Conservation (phyloP, 2,888 invertebrate species). For the Petrolisthes manimaculis region DNA sequence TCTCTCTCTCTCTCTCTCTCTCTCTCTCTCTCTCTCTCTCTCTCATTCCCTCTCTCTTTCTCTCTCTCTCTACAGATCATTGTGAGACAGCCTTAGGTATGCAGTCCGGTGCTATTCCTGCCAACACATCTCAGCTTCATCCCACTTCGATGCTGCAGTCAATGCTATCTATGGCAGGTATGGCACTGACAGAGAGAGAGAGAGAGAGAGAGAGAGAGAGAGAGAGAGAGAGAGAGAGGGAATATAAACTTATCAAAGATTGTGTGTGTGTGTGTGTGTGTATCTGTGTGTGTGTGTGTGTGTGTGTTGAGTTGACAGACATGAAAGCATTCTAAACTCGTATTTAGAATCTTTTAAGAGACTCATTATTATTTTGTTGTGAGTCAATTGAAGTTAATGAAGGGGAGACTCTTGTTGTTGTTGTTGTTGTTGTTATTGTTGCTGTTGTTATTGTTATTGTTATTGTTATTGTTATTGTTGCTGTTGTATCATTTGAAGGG, state of each 20-base stretch:
- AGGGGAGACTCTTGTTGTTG: no score
- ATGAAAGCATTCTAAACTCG: no score
- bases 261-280: not conserved
- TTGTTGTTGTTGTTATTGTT: no score
- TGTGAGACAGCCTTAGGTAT: not conserved
- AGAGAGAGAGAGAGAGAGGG: not conserved
- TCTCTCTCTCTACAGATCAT: not conserved
- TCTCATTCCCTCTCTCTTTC: not conserved
- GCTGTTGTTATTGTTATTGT: no score
- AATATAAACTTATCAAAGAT: not conserved
- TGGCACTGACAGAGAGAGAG: not conserved
- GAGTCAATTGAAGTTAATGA: no score
- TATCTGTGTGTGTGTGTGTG: no score
- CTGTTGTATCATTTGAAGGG: no score
- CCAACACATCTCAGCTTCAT: not conserved
- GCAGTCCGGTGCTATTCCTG: not conserved
- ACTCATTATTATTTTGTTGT: no score
- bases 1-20: not conserved
- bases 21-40: not conserved
- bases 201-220: slow-evolving; percentile 1
- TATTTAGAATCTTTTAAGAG: no score
- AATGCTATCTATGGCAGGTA: not conserved
- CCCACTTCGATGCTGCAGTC: not conserved
- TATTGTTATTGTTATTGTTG: no score
- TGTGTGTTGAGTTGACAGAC: no score